These are phyloP conservation scores for Prionace glauca DNA, from an alignment of 2,797 vertebrate genomes.

Conservation along the genomic window DNA sequence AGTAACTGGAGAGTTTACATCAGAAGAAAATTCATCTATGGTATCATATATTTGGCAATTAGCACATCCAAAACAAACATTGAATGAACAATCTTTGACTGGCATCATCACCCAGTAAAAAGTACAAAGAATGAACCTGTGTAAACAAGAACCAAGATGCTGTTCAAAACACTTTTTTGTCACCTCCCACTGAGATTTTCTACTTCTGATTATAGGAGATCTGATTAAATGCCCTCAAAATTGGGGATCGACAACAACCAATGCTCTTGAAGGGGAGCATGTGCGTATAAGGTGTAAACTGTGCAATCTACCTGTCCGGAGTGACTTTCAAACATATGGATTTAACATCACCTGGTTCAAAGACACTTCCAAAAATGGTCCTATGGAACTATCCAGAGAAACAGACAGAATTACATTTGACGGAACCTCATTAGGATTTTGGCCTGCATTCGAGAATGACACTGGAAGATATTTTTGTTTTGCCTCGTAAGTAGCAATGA, in stretches of 20 bases:
- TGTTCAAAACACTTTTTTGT: background rate
- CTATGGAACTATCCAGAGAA: constrained; percentile 39
- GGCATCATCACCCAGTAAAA: background rate
- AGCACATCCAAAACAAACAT: background rate
- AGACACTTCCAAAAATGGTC: constrained; percentile 37
- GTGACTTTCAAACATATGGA: constrained; percentile 5
- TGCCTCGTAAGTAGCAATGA: constrained; percentile 50
- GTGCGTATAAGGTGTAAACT: constrained; percentile 52
- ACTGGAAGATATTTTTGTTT: constrained; percentile 51
- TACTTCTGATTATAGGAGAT: background rate
- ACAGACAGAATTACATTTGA: constrained; percentile 46
- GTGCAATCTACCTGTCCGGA: background rate
- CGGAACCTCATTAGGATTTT: constrained; percentile 55
- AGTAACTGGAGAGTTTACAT: background rate
- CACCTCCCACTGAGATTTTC: background rate
- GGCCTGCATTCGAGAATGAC: constrained; percentile 56
- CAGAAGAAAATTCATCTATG: background rate
- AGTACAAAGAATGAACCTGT: background rate
- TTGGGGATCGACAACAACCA: background rate
- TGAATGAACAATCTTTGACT: background rate
- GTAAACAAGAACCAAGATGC: background rate
- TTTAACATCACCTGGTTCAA: constrained; percentile 51
- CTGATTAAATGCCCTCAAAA: background rate
- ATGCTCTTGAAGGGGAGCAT: constrained; percentile 56
- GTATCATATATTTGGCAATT: background rate